A percentile compares a stretch with the other conserved stretches of the same genome.
Evolutionary conservation across 2,888 invertebrate species (phyloP).

Genomic region (Parapristionchus giblindavisi): DNA sequence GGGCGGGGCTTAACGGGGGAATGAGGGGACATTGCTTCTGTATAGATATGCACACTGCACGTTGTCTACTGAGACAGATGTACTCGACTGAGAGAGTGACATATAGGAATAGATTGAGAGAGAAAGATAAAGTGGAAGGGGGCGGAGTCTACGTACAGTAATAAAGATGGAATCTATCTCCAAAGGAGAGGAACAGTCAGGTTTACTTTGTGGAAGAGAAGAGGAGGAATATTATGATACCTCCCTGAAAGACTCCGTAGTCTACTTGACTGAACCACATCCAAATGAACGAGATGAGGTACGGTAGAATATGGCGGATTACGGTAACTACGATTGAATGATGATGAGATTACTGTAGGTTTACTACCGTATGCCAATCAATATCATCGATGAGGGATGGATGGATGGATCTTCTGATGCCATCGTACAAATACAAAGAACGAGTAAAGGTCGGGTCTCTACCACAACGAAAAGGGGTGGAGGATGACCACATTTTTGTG

Average conservation of each 20-base stretch:
- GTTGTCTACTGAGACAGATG: too few relatives aligned
- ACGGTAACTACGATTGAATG: not conserved
- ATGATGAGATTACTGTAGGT: not conserved
- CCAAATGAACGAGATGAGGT: too few relatives aligned
- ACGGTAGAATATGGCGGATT: too few relatives aligned
- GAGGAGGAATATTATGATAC: constrained; percentile 20
- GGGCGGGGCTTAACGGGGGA: too few relatives aligned
- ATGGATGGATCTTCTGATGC: constrained; percentile 13
- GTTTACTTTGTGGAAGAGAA: constrained; percentile 24
- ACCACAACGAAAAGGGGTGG: not conserved
- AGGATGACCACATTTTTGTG: constrained; percentile 32
- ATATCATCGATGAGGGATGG: not conserved
- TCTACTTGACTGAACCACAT: constrained; percentile 32
- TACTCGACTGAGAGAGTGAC: too few relatives aligned
- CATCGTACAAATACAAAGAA: constrained; percentile 4
- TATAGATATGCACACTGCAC: too few relatives aligned
- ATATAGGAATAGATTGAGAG: too few relatives aligned
- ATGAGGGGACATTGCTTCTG: too few relatives aligned
- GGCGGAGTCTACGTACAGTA: too few relatives aligned
- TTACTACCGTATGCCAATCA: not conserved
- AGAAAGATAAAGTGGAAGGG: too few relatives aligned
- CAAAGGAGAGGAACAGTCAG: constrained; percentile 36
- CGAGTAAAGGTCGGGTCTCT: constrained; percentile 7
- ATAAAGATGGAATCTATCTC: too few relatives aligned
- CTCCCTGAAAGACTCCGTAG: constrained; percentile 36